Evolutionary conservation across 1,140 invertebrate genomes (phyloP).

Genomic region (Lepidotrigona ventralis): DNA sequence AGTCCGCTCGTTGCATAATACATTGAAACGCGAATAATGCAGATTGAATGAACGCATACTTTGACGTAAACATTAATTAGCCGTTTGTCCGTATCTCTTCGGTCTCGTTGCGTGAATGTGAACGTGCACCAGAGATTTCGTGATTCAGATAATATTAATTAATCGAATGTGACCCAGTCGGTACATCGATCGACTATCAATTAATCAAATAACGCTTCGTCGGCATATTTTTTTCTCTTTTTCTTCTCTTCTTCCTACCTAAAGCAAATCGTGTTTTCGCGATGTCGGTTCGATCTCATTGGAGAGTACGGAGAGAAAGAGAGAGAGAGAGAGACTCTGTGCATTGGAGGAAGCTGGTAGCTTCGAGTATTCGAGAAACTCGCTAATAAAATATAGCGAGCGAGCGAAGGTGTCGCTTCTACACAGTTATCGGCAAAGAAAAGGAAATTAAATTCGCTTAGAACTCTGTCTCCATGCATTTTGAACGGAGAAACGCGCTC

Average conservation of each 20-base stretch:
- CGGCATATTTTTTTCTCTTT: neutral
- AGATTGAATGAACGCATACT: neutral
- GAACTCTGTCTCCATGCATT: neutral
- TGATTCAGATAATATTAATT: neutral
- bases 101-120: no score
- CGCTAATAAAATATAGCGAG: neutral
- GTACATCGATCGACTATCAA: neutral
- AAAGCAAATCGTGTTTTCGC: neutral
- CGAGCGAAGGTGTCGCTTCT: slow-evolving; percentile 23
- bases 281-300: neutral
- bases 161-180: neutral
- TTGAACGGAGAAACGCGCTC: no score
- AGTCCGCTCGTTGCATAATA: neutral
- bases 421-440: neutral
- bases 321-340: no score
- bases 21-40: neutral
- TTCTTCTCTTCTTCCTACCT: neutral
- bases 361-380: neutral
- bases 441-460: slow-evolving; percentile 20
- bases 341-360: no score
- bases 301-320: neutral
- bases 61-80: slow-evolving; percentile 12
- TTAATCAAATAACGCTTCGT: neutral
- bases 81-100: no score
- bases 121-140: neutral